Percentiles rank a stretch among this genome's conserved stretches.
Conservation (phyloP, 2,113 vertebrate genomes). For the human region DNA sequence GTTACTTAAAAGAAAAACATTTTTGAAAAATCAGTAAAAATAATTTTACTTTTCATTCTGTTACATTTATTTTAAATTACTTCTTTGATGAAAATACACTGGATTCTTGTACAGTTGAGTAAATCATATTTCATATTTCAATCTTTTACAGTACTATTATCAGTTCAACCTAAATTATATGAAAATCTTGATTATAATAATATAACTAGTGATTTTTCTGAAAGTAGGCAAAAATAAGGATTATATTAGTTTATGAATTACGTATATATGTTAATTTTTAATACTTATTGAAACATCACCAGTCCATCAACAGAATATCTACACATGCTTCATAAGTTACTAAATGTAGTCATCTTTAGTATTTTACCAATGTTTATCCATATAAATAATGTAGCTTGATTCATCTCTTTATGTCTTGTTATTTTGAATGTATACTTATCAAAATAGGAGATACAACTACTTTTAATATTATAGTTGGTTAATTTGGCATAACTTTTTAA, state of each 20-base stretch:
- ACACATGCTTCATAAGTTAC: neutral
- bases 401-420: neutral
- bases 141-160: neutral
- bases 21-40: neutral
- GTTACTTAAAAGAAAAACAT: neutral
- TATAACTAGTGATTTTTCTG: neutral
- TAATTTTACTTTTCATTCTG: neutral
- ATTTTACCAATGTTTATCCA: neutral
- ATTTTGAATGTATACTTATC: neutral
- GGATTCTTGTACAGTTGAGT: neutral
- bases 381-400: neutral
- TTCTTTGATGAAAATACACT: neutral
- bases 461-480: slow-evolving; percentile 3
- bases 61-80: neutral
- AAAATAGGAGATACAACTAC: neutral
- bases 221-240: neutral
- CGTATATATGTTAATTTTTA: neutral
- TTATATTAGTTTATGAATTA: neutral
- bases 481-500: neutral
- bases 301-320: neutral
- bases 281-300: neutral
- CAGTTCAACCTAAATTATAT: slow-evolving; percentile 5
- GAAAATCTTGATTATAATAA: slow-evolving; percentile 25
- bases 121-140: neutral
- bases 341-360: neutral